Conservation (phyloP, 2,797 vertebrate species). For the Gobio occitaniae region DNA sequence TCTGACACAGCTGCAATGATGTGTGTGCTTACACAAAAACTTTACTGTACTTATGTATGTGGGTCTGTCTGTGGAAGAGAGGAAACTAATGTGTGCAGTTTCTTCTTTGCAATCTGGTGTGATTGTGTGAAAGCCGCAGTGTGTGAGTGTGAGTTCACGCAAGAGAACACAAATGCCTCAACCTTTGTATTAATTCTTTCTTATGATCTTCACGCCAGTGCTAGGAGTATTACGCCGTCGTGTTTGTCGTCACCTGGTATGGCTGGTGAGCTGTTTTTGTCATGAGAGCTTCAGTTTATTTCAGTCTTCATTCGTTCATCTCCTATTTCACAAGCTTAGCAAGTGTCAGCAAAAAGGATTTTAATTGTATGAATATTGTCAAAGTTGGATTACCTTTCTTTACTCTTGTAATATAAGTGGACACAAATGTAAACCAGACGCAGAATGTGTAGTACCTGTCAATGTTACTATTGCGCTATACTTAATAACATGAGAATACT, state of each 20-base stretch:
- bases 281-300: conserved; percentile 61
- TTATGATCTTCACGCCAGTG: conserved; percentile 63
- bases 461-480: conserved; percentile 53
- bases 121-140: conserved; percentile 21
- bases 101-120: conserved; percentile 17
- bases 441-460: conserved; percentile 35
- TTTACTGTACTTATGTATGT: conserved; percentile 46
- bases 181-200: conserved; percentile 69
- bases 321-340: conserved; percentile 50
- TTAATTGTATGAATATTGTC: conserved; percentile 60
- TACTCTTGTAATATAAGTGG: conserved; percentile 47
- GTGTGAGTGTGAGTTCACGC: conserved; percentile 36
- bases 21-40: conserved; percentile 53
- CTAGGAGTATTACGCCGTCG: conserved; percentile 74
- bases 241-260: conserved; percentile 72
- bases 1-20: conserved; percentile 68
- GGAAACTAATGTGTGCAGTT: conserved; percentile 7
- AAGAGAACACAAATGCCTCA: conserved; percentile 71
- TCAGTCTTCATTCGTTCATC: conserved; percentile 61
- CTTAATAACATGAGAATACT: conserved; percentile 36
- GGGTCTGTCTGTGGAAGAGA: conserved; percentile 41
- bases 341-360: conserved; percentile 45
- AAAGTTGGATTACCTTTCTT: conserved; percentile 38
- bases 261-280: conserved; percentile 51
- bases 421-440: conserved; percentile 41